Evolutionary conservation across 2,888 invertebrate genomes (phyloP).

Genomic region (Tenthredo scrophulariae): DNA sequence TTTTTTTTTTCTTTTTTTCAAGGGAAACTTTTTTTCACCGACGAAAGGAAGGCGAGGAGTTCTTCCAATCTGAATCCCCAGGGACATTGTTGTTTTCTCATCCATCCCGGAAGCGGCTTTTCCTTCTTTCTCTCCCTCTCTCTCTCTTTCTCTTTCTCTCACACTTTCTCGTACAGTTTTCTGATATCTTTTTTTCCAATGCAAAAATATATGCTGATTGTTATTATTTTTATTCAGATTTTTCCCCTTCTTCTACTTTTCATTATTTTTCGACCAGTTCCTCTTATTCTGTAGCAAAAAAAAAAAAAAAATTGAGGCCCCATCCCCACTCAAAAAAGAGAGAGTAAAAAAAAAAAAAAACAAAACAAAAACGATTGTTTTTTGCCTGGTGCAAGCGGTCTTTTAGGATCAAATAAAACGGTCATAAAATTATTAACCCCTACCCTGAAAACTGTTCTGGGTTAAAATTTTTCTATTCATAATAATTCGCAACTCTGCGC

Average conservation of each 20-base stretch:
- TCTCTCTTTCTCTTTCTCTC: not conserved
- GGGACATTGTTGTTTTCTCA: slow-evolving; percentile 41
- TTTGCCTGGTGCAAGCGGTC: not conserved
- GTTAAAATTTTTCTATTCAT: slow-evolving; percentile 15
- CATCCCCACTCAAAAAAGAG: not conserved
- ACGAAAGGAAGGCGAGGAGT: not conserved
- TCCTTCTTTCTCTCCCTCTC: not conserved
- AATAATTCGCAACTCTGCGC: not conserved
- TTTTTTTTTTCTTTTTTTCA: too few species aligned
- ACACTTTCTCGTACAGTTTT: not conserved
- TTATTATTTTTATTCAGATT: not conserved
- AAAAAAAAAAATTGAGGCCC: not conserved
- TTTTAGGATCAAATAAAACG: slow-evolving; percentile 8
- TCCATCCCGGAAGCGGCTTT: slow-evolving; percentile 16
- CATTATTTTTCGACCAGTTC: not conserved
- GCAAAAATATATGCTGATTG: not conserved
- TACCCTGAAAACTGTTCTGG: slow-evolving; percentile 8
- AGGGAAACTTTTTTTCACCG: slow-evolving; percentile 3
- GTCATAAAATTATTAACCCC: slow-evolving; percentile 3
- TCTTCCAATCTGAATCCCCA: slow-evolving; percentile 30
- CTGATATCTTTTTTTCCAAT: not conserved
- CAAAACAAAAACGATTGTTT: not conserved
- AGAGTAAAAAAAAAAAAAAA: not conserved
- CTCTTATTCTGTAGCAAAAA: not conserved
- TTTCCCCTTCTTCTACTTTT: not conserved